phyloP scores from a whole-genome alignment of 2,888 invertebrate genomes.

The Pemphredon lugubris region DNA sequence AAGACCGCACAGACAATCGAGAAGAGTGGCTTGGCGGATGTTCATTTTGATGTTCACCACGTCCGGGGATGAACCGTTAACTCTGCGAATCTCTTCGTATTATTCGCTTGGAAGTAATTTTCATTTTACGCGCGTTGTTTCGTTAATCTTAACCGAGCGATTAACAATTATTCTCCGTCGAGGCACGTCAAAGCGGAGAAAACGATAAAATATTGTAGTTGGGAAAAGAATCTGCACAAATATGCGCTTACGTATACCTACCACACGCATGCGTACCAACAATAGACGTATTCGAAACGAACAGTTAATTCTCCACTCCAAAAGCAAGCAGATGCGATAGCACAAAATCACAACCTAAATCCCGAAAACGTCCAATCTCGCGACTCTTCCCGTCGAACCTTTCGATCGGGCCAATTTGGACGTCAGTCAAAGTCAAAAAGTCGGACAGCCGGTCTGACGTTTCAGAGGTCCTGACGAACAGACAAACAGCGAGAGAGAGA shows the following conservation, averaged over 20 bases:
- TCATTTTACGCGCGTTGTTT: too few species aligned
- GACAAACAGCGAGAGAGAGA: constrained; percentile 39
- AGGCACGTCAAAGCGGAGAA: too few species aligned
- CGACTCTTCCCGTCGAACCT: constrained; percentile 45
- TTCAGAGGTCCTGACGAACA: constrained; percentile 9
- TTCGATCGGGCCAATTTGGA: constrained; percentile 59
- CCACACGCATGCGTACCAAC: too few species aligned
- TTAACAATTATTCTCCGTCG: too few species aligned
- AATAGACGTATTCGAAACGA: constrained; percentile 32
- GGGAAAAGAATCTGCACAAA: too few species aligned
- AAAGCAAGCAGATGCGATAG: constrained; percentile 46
- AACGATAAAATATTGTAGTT: too few species aligned
- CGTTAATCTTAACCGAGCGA: neutral
- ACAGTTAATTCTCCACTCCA: too few species aligned
- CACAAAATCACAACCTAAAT: constrained; percentile 35
- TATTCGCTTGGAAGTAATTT: neutral
- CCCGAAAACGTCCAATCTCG: constrained; percentile 37
- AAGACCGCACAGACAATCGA: constrained; percentile 66
- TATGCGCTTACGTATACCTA: too few species aligned
- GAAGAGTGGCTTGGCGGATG: constrained; percentile 45
- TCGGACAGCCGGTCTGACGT: constrained; percentile 61
- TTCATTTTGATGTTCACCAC: constrained; percentile 53
- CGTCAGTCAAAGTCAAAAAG: constrained; percentile 68
- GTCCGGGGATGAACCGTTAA: constrained; percentile 43
- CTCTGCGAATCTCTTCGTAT: constrained; percentile 11